These are phyloP conservation scores for Sternotherus odoratus DNA, from an alignment of 2,797 vertebrate genomes.

Conservation along the genomic window DNA sequence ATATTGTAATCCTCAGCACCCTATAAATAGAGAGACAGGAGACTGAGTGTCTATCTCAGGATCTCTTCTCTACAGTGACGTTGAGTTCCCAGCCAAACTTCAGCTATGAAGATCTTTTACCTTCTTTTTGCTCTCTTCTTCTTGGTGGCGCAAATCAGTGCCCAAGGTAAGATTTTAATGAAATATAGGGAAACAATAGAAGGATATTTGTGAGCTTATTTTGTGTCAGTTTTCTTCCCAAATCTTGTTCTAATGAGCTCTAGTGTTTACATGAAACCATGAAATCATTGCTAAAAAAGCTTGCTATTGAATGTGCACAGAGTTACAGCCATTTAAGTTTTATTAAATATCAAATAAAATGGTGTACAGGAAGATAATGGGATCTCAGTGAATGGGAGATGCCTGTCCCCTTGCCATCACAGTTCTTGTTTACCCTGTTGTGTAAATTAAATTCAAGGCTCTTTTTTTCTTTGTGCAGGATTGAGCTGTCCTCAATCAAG, in stretches of 20 bases:
- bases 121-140: not conserved
- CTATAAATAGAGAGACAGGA: not conserved
- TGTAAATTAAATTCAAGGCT: not conserved
- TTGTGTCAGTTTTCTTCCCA: not conserved
- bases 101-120: not conserved
- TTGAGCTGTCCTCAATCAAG: rapidly evolving
- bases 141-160: not conserved
- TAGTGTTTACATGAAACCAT: not conserved
- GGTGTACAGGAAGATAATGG: no score
- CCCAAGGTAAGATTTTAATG: not conserved
- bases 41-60: not conserved
- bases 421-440: not conserved
- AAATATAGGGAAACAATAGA: not conserved
- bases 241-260: not conserved
- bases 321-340: not conserved
- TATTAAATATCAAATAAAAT: not conserved
- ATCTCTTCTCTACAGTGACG: not conserved
- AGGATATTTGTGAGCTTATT: not conserved
- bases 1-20: no score
- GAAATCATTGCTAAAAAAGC: no score
- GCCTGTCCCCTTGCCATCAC: not conserved
- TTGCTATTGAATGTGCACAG: not conserved
- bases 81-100: not conserved
- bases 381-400: not conserved
- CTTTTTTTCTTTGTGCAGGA: not conserved